Percentiles rank a stretch among this genome's conserved stretches.
These are phyloP conservation scores for Myoxocephalus aenaeus DNA, from an alignment of 2,797 vertebrate species.

Conservation along the genomic window DNA sequence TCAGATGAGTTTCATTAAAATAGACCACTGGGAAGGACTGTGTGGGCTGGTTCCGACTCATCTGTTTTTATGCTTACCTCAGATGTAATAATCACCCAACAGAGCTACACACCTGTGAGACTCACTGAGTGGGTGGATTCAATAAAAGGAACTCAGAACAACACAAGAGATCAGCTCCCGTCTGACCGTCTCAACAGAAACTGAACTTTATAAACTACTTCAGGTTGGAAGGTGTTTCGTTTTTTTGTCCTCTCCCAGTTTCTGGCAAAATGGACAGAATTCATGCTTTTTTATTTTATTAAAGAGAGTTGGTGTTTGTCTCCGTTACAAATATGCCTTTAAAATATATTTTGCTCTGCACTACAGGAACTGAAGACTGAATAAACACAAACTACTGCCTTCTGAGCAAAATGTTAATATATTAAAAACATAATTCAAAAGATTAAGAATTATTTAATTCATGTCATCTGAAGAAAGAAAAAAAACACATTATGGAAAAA, in stretches of 20 bases:
- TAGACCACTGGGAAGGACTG: background rate
- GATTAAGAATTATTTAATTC: no score
- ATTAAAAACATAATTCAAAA: no score
- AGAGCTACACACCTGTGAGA: background rate
- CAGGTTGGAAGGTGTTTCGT: background rate
- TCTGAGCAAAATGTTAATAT: no score
- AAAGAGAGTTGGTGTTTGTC: background rate
- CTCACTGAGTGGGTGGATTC: background rate
- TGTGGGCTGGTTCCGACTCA: background rate
- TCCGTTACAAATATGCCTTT: background rate
- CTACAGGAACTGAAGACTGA: no score
- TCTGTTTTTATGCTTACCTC: background rate
- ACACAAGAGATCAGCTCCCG: background rate
- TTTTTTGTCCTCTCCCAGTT: background rate
- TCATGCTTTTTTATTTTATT: background rate
- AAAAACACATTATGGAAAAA: no score
- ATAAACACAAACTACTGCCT: no score
- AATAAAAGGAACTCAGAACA: no score
- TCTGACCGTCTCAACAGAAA: background rate
- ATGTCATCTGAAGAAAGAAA: background rate
- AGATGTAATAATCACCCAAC: conserved; percentile 1
- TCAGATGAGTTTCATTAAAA: background rate
- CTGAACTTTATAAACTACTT: background rate
- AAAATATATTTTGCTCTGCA: no score
- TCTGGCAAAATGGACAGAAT: background rate